These are phyloP conservation scores for Scomberomorus guttatus DNA, from an alignment of 2,797 vertebrate species.

Conservation along the genomic window DNA sequence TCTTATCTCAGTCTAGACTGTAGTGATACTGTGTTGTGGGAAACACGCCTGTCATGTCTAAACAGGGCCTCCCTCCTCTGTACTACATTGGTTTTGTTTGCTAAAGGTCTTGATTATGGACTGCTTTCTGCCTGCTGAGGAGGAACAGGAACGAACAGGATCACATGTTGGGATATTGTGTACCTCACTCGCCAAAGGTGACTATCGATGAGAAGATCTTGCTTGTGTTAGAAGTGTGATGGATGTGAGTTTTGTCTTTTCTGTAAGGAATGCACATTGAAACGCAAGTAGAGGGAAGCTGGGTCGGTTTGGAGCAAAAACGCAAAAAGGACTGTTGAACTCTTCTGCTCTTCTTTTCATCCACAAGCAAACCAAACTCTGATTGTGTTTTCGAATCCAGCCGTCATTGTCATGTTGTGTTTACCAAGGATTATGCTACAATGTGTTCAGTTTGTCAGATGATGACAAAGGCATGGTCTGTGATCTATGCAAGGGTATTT, in stretches of 20 bases:
- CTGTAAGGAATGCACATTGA: slow-evolving; percentile 66
- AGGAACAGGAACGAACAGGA: slow-evolving; percentile 51
- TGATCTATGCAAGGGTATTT: slow-evolving; percentile 90
- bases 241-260: slow-evolving; percentile 66
- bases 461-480: slow-evolving; percentile 87
- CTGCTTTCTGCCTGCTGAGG: slow-evolving; percentile 64
- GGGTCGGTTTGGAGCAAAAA: slow-evolving; percentile 62
- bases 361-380: slow-evolving; percentile 73
- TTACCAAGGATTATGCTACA: slow-evolving; percentile 76
- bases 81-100: slow-evolving; percentile 60
- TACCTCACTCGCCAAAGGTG: slow-evolving; percentile 58
- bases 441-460: slow-evolving; percentile 82
- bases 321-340: slow-evolving; percentile 70
- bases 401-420: slow-evolving; percentile 77
- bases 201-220: slow-evolving; percentile 56
- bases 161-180: slow-evolving; percentile 58
- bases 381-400: slow-evolving; percentile 70
- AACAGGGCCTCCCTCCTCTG: slow-evolving; percentile 71
- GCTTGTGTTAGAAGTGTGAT: slow-evolving; percentile 56
- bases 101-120: slow-evolving; percentile 53
- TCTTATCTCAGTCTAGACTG: slow-evolving; percentile 69
- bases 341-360: slow-evolving; percentile 71
- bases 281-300: slow-evolving; percentile 45
- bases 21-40: slow-evolving; percentile 62
- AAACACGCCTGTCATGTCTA: slow-evolving; percentile 70